These are phyloP conservation scores for Strigops habroptila DNA, from an alignment of 2,113 vertebrate species.

Conservation along the genomic window DNA sequence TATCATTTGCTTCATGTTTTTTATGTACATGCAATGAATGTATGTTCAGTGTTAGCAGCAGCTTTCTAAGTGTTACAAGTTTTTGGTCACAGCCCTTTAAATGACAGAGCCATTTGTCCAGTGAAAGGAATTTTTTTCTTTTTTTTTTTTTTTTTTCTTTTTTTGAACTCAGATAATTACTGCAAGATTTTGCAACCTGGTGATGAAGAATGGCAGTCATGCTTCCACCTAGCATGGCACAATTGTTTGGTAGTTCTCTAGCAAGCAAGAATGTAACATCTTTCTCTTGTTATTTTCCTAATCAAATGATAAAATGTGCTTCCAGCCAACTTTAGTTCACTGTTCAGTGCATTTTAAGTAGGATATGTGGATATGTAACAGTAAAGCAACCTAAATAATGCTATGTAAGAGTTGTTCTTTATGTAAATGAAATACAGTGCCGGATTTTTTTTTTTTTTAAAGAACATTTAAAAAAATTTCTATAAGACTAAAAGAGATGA, in stretches of 20 bases:
- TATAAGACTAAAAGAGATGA: not conserved
- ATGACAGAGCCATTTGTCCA: not conserved
- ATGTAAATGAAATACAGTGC: not conserved
- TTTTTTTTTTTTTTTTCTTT: not conserved
- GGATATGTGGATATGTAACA: not conserved
- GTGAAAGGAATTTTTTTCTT: not conserved
- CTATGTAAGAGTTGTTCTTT: not conserved
- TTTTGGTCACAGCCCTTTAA: not conserved
- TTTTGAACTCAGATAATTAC: not conserved
- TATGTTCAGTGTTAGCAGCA: not conserved
- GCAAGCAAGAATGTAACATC: not conserved
- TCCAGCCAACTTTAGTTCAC: not conserved
- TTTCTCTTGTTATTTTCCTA: not conserved
- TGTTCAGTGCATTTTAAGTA: not conserved
- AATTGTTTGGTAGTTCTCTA: not conserved
- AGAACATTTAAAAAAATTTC: accelerated
- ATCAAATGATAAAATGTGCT: not conserved
- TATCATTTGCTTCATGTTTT: not conserved
- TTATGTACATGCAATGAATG: not conserved
- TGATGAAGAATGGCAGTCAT: not conserved
- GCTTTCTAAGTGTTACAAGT: not conserved
- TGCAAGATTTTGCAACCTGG: not conserved
- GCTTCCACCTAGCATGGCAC: not conserved
- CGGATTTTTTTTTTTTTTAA: not conserved
- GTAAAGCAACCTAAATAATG: not conserved